Evolutionary conservation across 2,113 vertebrate species (phyloP).

Genomic region (Varanus komodoensis): DNA sequence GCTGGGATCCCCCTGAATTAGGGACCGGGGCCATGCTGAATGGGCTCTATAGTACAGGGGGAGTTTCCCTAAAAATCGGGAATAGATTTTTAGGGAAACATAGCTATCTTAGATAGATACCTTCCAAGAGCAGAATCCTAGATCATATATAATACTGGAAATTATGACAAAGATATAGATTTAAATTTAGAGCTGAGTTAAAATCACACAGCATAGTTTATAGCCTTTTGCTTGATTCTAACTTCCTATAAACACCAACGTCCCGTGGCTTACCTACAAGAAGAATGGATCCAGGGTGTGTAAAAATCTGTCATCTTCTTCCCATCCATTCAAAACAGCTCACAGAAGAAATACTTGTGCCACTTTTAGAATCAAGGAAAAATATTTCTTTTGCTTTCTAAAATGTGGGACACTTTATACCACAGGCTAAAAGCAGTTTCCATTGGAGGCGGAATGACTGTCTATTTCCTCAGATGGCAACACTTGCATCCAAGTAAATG

Average conservation of each 20-base stretch:
- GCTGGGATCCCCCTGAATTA: too few relatives aligned
- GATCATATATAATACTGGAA: background rate
- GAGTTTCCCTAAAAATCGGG: too few relatives aligned
- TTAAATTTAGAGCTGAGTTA: background rate
- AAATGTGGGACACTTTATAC: conserved; percentile 54
- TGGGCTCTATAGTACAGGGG: too few relatives aligned
- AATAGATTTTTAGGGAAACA: too few relatives aligned
- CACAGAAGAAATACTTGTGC: conserved; percentile 12
- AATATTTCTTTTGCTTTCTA: conserved; percentile 18
- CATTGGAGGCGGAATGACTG: conserved; percentile 66
- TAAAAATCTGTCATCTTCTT: background rate
- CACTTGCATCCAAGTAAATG: conserved; percentile 58
- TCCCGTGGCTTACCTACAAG: conserved; percentile 2
- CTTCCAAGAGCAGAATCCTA: too few relatives aligned
- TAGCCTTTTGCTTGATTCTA: background rate
- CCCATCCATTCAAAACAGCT: background rate
- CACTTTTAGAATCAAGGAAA: conserved; percentile 47
- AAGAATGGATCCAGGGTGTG: conserved; percentile 23
- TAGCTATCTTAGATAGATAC: too few relatives aligned
- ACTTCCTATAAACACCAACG: background rate
- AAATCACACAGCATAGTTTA: background rate
- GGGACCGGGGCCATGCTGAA: too few relatives aligned
- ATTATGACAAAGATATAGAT: background rate
- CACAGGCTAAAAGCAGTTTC: conserved; percentile 61
- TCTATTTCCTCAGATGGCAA: conserved; percentile 65